A percentile compares a stretch with the other conserved stretches of the same genome.
Conservation (phyloP, 35 echinoderm and acorn worm species). For the Patiria miniata region DNA sequence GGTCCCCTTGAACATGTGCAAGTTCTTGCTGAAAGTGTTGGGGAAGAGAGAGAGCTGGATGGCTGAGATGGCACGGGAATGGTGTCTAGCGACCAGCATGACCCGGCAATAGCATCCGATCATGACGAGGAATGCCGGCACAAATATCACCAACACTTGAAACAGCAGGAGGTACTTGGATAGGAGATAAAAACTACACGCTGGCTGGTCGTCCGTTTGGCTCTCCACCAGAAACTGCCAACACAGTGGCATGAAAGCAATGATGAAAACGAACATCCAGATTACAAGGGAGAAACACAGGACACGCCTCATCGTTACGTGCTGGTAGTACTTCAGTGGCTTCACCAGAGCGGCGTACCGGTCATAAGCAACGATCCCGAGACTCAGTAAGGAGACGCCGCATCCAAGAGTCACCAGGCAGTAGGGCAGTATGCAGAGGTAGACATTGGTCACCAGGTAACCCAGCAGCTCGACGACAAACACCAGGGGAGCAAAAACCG, state of each 20-base stretch:
- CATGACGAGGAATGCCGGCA: constrained; percentile 74
- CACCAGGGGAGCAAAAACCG: constrained; percentile 39
- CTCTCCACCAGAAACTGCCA: constrained; percentile 33
- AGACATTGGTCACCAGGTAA: not conserved
- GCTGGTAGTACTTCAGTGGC: constrained; percentile 77
- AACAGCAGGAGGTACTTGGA: constrained; percentile 57
- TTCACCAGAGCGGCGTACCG: constrained; percentile 91
- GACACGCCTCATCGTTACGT: constrained; percentile 65
- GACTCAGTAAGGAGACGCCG: constrained; percentile 71
- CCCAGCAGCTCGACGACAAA: constrained; percentile 33
- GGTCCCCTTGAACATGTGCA: constrained; percentile 88
- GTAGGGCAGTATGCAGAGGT: constrained; percentile 61
- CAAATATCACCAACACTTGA: constrained; percentile 68
- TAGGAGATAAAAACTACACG: constrained; percentile 46
- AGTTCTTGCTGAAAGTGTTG: constrained; percentile 72
- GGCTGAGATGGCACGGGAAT: constrained; percentile 92
- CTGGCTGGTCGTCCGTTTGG: not conserved
- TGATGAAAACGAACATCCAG: constrained; percentile 71
- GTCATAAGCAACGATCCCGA: constrained; percentile 82
- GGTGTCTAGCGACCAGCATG: constrained; percentile 92
- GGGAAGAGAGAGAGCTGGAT: constrained; percentile 82
- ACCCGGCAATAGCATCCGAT: constrained; percentile 85
- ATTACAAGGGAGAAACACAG: constrained; percentile 33
- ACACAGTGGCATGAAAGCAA: constrained; percentile 47
- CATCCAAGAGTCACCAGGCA: constrained; percentile 63